Evolutionary conservation across 2,888 invertebrate genomes (phyloP).

Genomic region (Arrhopalites spinosus): DNA sequence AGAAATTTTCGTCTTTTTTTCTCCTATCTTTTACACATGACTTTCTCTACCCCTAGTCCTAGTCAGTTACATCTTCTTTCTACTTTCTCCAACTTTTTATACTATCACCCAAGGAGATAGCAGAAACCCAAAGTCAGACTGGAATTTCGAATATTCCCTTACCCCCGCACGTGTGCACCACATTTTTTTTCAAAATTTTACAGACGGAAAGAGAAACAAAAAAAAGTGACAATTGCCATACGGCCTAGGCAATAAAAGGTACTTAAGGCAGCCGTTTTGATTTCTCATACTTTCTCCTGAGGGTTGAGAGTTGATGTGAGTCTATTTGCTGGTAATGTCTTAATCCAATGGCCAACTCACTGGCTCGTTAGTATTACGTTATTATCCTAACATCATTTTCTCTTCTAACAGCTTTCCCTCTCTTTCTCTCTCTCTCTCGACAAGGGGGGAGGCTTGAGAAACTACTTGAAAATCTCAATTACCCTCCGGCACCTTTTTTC

Average conservation of each 20-base stretch:
- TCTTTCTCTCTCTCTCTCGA: not conserved
- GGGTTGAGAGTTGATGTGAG: not conserved
- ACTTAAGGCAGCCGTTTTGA: too few relatives aligned
- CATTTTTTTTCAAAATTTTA: too few relatives aligned
- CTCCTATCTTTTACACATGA: not conserved
- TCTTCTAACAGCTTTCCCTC: not conserved
- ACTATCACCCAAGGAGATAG: not conserved
- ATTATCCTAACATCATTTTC: conserved; percentile 15
- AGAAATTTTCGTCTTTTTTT: not conserved
- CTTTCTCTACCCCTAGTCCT: not conserved
- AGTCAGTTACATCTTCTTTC: not conserved
- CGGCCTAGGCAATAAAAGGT: too few relatives aligned
- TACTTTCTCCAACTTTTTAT: not conserved
- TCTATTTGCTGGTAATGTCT: not conserved
- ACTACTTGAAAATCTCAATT: too few relatives aligned
- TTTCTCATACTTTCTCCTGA: not conserved
- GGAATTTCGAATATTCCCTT: too few relatives aligned
- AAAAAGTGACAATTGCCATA: too few relatives aligned
- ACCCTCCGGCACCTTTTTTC: too few relatives aligned
- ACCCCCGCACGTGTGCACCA: too few relatives aligned
- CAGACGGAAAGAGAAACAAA: too few relatives aligned
- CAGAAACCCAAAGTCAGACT: too few relatives aligned
- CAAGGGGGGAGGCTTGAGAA: not conserved
- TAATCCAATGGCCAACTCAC: not conserved
- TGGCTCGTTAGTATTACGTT: not conserved